Percentiles rank a stretch among this genome's conserved stretches.
Conservation (phyloP, 2,113 vertebrate genomes). For the Malurus melanocephalus region DNA sequence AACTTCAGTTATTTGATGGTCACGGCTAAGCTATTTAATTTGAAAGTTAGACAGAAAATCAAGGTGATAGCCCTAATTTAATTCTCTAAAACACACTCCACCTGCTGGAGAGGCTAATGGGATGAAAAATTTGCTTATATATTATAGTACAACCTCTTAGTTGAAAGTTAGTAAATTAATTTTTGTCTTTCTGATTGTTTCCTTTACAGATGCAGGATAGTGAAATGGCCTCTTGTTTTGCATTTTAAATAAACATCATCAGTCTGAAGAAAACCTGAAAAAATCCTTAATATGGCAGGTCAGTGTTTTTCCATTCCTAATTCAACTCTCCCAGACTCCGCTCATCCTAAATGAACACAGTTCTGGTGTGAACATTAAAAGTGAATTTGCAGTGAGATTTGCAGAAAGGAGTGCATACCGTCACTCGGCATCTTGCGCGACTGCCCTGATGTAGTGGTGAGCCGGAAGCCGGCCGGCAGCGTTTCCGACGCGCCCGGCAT, state of each 20-base stretch:
- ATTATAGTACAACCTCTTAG: background rate
- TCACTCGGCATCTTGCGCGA: constrained; percentile 89
- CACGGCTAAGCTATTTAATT: background rate
- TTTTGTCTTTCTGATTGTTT: background rate
- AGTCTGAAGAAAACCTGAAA: background rate
- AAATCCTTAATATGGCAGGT: background rate
- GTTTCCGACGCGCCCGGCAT: constrained; percentile 98
- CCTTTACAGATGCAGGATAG: background rate
- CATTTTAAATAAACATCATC: background rate
- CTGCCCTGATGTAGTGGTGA: constrained; percentile 91
- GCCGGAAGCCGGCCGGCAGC: constrained; percentile 92
- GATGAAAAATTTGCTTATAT: background rate
- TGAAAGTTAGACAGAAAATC: background rate
- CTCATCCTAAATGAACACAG: background rate
- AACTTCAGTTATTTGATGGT: background rate
- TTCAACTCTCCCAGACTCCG: background rate
- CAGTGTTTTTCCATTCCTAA: background rate
- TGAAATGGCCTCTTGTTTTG: background rate
- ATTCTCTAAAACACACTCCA: background rate
- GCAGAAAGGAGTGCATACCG: constrained; percentile 70
- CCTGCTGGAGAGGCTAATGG: background rate
- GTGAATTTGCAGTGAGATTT: background rate
- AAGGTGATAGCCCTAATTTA: background rate
- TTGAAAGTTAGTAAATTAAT: background rate
- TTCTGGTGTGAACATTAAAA: background rate